Conservation (phyloP, 2,888 invertebrate species). For the Rosalia funebris region DNA sequence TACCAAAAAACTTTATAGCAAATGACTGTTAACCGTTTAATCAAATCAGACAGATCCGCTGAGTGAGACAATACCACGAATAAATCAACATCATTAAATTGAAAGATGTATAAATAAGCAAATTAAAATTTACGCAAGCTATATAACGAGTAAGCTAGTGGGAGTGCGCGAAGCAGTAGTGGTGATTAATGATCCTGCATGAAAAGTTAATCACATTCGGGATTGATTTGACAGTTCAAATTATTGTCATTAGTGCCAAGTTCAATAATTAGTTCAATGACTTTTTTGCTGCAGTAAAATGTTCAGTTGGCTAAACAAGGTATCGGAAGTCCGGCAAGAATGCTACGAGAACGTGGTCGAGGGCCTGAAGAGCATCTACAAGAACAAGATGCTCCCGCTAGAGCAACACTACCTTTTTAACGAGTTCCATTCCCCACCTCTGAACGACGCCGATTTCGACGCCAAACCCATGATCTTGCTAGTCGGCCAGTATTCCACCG, state of each 20-base stretch:
- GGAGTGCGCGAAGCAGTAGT: neutral
- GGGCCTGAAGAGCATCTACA: slow-evolving; percentile 93
- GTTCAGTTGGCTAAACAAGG: slow-evolving; percentile 87
- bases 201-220: slow-evolving; percentile 2
- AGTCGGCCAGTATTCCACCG: slow-evolving; percentile 98
- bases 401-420: slow-evolving; percentile 92
- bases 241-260: slow-evolving; percentile 33
- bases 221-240: slow-evolving; percentile 21
- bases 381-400: slow-evolving; percentile 87
- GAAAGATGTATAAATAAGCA: slow-evolving; percentile 1
- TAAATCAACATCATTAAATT: neutral
- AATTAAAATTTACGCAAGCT: neutral
- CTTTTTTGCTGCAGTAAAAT: slow-evolving; percentile 65
- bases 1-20: too few relatives aligned
- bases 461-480: slow-evolving; percentile 97
- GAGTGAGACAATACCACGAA: neutral
- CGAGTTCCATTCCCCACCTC: slow-evolving; percentile 93
- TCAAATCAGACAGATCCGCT: neutral
- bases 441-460: slow-evolving; percentile 97
- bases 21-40: neutral
- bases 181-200: neutral
- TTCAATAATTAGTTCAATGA: slow-evolving; percentile 20
- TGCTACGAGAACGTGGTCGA: slow-evolving; percentile 91
- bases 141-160: neutral
- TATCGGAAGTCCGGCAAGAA: slow-evolving; percentile 73